These are phyloP conservation scores for Oxystoma pomonae DNA, from an alignment of 2,888 invertebrate species.

Conservation along the genomic window DNA sequence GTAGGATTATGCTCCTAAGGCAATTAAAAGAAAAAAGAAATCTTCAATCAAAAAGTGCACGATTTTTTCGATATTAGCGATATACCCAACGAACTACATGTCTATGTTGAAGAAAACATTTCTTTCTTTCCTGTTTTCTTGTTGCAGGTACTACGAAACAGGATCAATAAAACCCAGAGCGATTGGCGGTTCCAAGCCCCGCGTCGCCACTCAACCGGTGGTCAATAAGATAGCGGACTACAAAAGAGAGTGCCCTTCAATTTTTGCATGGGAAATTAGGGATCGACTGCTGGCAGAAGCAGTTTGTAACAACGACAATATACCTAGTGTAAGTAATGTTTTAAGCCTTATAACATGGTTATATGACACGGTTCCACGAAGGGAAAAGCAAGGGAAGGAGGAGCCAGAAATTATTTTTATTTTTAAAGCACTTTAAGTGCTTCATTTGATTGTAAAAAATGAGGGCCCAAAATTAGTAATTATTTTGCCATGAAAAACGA, in stretches of 20 bases:
- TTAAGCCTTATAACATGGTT: too few species aligned
- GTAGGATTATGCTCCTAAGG: too few species aligned
- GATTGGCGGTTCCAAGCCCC: slow-evolving; percentile 94
- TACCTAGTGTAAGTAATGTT: slow-evolving; percentile 89
- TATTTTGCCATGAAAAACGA: too few species aligned
- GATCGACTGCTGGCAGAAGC: slow-evolving; percentile 91
- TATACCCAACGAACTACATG: slow-evolving; percentile 9
- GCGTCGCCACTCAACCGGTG: slow-evolving; percentile 91
- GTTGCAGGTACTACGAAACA: slow-evolving; percentile 91
- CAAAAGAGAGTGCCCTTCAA: slow-evolving; percentile 95
- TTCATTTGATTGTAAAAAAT: too few species aligned
- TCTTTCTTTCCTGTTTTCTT: slow-evolving; percentile 30
- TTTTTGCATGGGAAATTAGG: slow-evolving; percentile 98
- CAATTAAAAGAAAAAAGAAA: too few species aligned
- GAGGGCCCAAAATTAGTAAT: too few species aligned
- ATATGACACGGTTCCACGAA: too few species aligned
- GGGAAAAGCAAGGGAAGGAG: too few species aligned
- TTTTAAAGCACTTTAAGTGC: too few species aligned
- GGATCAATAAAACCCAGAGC: slow-evolving; percentile 96
- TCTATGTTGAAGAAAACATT: slow-evolving; percentile 19
- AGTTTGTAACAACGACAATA: slow-evolving; percentile 96
- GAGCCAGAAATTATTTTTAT: too few species aligned
- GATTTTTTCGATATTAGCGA: slow-evolving; percentile 4
- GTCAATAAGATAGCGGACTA: slow-evolving; percentile 95
- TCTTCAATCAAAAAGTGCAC: too few species aligned